phyloP scores from a whole-genome alignment of 1,140 invertebrate species.

The Uloborus diversus region DNA sequence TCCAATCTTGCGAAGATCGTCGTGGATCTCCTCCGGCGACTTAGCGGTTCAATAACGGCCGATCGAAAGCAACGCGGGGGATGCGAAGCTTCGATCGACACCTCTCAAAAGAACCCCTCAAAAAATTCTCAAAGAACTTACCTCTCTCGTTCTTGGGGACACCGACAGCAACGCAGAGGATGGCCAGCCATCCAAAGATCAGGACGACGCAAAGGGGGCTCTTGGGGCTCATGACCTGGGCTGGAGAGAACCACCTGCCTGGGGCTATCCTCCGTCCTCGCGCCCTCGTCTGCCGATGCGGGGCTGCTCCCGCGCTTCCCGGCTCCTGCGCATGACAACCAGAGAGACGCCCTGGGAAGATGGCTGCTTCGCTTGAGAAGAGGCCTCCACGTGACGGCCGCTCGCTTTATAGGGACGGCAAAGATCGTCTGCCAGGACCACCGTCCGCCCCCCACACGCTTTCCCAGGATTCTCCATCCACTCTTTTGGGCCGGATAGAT shows the following conservation, averaged over 20 bases:
- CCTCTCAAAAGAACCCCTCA: neutral
- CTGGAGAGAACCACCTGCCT: neutral
- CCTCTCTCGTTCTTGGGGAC: constrained; percentile 45
- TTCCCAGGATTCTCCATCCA: neutral
- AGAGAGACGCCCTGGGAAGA: constrained; percentile 10
- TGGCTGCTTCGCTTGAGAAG: neutral
- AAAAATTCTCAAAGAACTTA: neutral
- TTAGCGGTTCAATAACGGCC: constrained; percentile 17
- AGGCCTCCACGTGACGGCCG: constrained; percentile 21
- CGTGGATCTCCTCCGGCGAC: neutral
- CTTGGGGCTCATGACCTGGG: neutral
- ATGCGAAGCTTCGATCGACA: neutral
- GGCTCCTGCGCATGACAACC: constrained; percentile 19
- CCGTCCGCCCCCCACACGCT: neutral
- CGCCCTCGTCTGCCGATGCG: neutral
- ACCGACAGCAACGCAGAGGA: constrained; percentile 28
- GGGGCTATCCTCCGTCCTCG: neutral
- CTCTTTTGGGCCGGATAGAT: neutral
- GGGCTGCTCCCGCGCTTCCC: constrained; percentile 27
- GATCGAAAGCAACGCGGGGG: neutral
- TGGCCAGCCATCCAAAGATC: constrained; percentile 1
- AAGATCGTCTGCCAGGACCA: neutral
- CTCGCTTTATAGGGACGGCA: constrained; percentile 17
- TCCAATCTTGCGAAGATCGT: no score
- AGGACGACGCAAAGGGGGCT: neutral